Conservation (phyloP, 2,113 vertebrate genomes). For the Nycticebus coucang region DNA sequence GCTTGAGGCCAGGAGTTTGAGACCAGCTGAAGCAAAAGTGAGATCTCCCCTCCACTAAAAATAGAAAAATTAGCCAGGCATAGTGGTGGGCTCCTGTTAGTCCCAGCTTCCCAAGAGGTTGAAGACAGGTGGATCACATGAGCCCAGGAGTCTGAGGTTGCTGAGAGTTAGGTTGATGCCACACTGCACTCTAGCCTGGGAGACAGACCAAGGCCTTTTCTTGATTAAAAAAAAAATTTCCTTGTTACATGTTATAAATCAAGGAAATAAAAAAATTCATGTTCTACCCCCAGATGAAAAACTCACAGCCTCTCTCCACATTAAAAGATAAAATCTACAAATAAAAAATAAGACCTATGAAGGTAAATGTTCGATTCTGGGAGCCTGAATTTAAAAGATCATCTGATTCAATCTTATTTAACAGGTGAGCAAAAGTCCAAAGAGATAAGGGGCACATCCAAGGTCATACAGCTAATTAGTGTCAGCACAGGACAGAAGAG, state of each 20-base stretch:
- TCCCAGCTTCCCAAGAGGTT: too few species aligned
- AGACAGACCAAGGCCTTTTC: too few species aligned
- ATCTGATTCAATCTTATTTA: slow-evolving; percentile 9
- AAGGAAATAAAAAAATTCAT: slow-evolving; percentile 43
- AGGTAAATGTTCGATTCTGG: slow-evolving; percentile 35
- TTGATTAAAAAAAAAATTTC: background rate
- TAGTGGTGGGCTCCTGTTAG: too few species aligned
- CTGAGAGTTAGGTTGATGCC: too few species aligned
- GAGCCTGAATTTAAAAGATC: background rate
- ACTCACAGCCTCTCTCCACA: background rate
- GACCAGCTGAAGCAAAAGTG: too few species aligned
- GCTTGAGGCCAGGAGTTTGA: too few species aligned
- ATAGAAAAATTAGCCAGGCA: too few species aligned
- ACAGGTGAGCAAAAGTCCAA: slow-evolving; percentile 36
- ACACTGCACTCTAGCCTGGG: too few species aligned
- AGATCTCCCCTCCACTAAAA: too few species aligned
- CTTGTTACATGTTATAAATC: slow-evolving; percentile 62
- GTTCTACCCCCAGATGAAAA: background rate
- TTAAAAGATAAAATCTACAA: background rate
- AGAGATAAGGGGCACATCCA: slow-evolving; percentile 21
- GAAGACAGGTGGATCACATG: too few species aligned
- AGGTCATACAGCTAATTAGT: background rate
- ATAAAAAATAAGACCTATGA: background rate
- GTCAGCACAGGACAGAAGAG: background rate
- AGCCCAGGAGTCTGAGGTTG: too few species aligned